Evolutionary conservation across 2,888 invertebrate genomes (phyloP), one percentile per base, ranked within the genome.

Genomic region (Anarsia innoxiella): DNA sequence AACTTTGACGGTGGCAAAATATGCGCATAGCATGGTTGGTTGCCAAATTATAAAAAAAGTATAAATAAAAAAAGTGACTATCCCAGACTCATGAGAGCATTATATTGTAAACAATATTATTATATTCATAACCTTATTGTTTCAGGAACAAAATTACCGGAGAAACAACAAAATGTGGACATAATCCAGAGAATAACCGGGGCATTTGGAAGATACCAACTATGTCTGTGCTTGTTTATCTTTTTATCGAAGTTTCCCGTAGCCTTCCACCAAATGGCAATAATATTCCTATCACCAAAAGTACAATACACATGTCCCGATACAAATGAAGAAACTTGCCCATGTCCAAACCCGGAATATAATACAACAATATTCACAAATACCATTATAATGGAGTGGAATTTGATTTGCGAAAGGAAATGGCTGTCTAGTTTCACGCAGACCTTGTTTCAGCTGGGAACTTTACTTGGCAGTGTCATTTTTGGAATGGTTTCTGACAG

Each of bases 401-500:
- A 90, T 63, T 79, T 94, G 43, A 91, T 93, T 13, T 93, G 93
- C 63, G 86, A 87, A 2, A 86, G 74, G 28, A 79, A 82, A 32
- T 89, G 90, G 72, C 68, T 92, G 42, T 85, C 88, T 1, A 90
- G 91, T 57, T 77, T 92, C 14, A 90, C 91, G 0, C 93, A 93
- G 69, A 91, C 90, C 3, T 66, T 92, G 39, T 90, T 92, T 40
- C 93, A 93, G 89, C 66, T 90, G 39, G 93, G 93, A 16, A 89
- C 92, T 31, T 76, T 93, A 52, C 52, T 91, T 16, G 93, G 93
- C 28, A 92, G 91, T 59, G 85, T 93, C 33, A 40, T 88, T 5
- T 93, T 93, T 66, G 93, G 93, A 56, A 88, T 89, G 67, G 78
- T 90, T 33, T 88, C 93, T 2, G 93, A 93, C 74, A 91, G 89